Evolutionary conservation across 2,797 vertebrate genomes (phyloP), one percentile per base, ranked within the genome.

Genomic region (Danio kyathit): DNA sequence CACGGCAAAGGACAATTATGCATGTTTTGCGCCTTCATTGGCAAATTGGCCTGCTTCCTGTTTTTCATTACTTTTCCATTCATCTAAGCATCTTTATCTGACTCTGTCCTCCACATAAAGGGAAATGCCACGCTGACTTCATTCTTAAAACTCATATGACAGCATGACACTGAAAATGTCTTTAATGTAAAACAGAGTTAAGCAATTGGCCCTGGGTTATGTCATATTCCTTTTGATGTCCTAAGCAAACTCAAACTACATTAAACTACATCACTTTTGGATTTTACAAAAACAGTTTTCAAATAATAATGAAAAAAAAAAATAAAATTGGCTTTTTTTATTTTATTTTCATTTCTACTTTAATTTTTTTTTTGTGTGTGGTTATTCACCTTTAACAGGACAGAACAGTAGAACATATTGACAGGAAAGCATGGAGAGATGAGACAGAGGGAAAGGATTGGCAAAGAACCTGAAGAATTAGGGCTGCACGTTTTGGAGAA

Each of bases 81-180:
- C 48, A 48, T 74, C 52, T 8, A 70, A 69, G 56, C 48, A 69
- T 69, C 40, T 74, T 63, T 61, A 79, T 40, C 64, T 4, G 11
- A 38, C 49, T 57, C 16, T 48, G 38, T 73, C 43, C 29, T 46
- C 56, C 8, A 2, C 29, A 16, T 56, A 66, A 73, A 79, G 7
- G 29, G 51, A 61, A 74, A 79, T 56, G 8, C 17, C 56, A 67
- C 8, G 12, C 13, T 76, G 57, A 76, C 40, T 63, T 69, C 65
- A 51, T 64, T 73, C 67, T 49, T n/a, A 19, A 48, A 72, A 65
- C 40, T 73, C 49, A 71, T 63, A 41, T 48, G 41, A 54, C 66
- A 52, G 56, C 49, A 12, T 63, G 67, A 46, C 5, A 29, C 16
- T 40, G 16, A 78, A 14, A 12, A 60, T 10, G 0, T 60, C 29